Conservation (phyloP, 2,113 vertebrate genomes). For the Circaetus gallicus region DNA sequence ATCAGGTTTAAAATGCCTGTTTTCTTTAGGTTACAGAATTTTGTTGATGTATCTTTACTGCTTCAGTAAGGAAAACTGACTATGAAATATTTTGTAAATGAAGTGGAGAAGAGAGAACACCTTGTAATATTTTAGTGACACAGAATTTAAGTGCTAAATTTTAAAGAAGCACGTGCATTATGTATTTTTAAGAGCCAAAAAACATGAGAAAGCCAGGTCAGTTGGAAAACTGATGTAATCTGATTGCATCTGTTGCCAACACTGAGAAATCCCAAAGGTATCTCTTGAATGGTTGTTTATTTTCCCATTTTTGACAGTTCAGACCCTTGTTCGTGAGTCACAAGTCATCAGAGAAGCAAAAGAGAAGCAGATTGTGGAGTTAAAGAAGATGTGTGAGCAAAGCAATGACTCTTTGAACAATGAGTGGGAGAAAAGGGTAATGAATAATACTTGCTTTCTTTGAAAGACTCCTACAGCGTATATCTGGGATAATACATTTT, state of each 20-base stretch:
- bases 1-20: not conserved
- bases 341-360: conserved; percentile 89
- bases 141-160: not conserved
- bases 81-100: not conserved
- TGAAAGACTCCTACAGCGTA: not conserved
- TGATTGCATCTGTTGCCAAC: not conserved
- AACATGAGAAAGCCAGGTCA: not conserved
- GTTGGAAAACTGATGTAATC: not conserved
- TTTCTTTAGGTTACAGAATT: not conserved
- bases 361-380: conserved; percentile 90
- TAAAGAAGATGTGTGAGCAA: conserved; percentile 91
- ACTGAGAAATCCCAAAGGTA: not conserved
- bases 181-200: not conserved
- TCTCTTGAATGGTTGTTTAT: conserved; percentile 7
- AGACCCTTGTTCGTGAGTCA: conserved; percentile 88
- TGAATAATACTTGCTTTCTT: not conserved
- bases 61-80: not conserved
- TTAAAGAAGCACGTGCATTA: not conserved
- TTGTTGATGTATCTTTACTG: not conserved
- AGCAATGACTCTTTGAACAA: conserved; percentile 85
- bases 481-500: not conserved
- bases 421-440: conserved; percentile 94
- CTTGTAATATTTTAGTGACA: not conserved
- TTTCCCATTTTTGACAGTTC: conserved; percentile 80
- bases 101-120: not conserved